Evolutionary conservation across 2,888 invertebrate species (phyloP), one percentile per base, ranked within the genome.

Genomic region (Platyscelio sp.): DNA sequence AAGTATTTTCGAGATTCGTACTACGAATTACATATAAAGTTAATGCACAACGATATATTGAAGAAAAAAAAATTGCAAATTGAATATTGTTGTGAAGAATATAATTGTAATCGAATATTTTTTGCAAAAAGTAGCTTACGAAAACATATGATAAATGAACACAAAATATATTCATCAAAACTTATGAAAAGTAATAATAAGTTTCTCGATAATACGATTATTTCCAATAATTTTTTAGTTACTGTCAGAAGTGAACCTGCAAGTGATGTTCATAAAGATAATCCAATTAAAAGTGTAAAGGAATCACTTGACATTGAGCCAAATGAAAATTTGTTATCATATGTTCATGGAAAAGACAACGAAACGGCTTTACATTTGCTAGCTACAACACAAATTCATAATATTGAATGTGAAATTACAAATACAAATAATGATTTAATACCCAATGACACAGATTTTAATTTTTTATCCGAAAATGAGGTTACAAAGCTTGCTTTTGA

Each of bases 1-100:
- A 72, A 72, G 38, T 2, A 29, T 13, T 58, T 71, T 22, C 24
- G 71, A 56, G 43, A 71, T 11, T 71, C 70, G 2, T 71, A 71
- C 33, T 71, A 27, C 22, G 58, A 58, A 38, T 71, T 71, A 40
- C 71, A 71, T 46, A 5, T 71, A 29, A 56, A 58, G 22, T n/a
- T 71, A 7, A 15, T 18, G 26, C 68, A 54, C 27, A 54, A 54
- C 4, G 43, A 43, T 15, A 43, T 15, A 43, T 15, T 43, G n/a
- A 26, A 22, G 5, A 68, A 68, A n/a, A 40, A 68, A 56, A 18
- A 15, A 6, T 18, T 29, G 11, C n/a, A 67, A 33, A 51, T 43
- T 24, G 24, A 51, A 51, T 68, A 29, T n/a, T 18, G 20, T 22
- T 68, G 68, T 13, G 26, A n/a, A 1, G 40, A 38, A 68, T 13